A percentile compares a stretch with the other conserved stretches of the same genome.
Evolutionary conservation across 2,888 invertebrate species (phyloP).

Genomic region (Isoperla grammatica): DNA sequence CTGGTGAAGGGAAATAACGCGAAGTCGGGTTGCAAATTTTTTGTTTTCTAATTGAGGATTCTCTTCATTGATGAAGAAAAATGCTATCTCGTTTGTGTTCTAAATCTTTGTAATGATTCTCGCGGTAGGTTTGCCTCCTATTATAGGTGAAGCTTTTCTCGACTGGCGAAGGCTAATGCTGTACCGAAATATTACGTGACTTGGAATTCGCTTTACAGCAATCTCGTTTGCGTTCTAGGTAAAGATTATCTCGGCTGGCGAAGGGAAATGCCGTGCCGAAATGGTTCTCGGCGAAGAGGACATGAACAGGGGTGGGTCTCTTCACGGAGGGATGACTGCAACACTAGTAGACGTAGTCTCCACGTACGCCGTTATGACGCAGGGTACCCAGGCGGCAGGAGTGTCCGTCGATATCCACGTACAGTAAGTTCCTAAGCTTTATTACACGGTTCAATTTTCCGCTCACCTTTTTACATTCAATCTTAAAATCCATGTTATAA

Average conservation of each 20-base stretch:
- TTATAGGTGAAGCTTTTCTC: no score
- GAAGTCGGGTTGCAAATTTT: no score
- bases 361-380: constrained; percentile 69
- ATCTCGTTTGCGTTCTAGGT: constrained; percentile 38
- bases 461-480: not conserved
- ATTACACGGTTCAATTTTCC: not conserved
- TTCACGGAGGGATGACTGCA: constrained; percentile 84
- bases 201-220: no score
- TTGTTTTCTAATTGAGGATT: no score
- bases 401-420: constrained; percentile 80
- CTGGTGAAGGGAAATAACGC: no score
- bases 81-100: no score
- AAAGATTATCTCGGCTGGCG: constrained; percentile 51
- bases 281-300: constrained; percentile 69
- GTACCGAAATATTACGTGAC: no score
- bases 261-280: constrained; percentile 69
- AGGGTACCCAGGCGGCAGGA: constrained; percentile 56
- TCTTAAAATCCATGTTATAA: constrained; percentile 32
- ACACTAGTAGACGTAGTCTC: constrained; percentile 73
- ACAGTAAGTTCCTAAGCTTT: no score
- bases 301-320: constrained; percentile 63
- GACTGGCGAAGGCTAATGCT: no score
- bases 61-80: no score
- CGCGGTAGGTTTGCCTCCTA: no score
- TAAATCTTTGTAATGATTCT: no score